These are phyloP conservation scores for Spilogale gracilis DNA, from an alignment of 2,113 vertebrate genomes.

Conservation along the genomic window DNA sequence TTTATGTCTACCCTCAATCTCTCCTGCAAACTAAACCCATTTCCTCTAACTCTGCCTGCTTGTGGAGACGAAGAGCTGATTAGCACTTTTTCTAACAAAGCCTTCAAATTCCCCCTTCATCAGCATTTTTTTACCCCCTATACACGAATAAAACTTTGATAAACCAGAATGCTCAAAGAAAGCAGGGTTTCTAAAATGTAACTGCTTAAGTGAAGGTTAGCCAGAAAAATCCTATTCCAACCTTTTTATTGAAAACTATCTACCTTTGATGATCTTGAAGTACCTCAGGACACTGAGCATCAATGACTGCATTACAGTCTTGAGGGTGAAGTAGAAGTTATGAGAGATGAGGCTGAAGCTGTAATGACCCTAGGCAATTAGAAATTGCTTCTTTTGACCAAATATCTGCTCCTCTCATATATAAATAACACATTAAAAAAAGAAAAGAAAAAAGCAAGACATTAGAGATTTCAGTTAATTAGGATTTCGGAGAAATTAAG, in stretches of 20 bases:
- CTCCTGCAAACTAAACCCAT: conserved; percentile 44
- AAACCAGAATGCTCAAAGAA: conserved; percentile 57
- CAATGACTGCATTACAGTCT: conserved; percentile 68
- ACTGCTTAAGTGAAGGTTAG: conserved; percentile 34
- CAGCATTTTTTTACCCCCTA: conserved; percentile 11
- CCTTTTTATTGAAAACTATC: conserved; percentile 68
- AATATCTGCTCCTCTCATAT: conserved; percentile 71
- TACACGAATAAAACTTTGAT: conserved; percentile 19
- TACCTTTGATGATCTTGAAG: conserved; percentile 67
- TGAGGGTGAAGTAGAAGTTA: conserved; percentile 66
- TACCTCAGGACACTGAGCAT: conserved; percentile 67
- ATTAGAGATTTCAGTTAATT: conserved; percentile 63
- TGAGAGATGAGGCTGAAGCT: conserved; percentile 67
- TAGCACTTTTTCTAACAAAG: conserved; percentile 48
- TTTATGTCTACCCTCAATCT: not conserved
- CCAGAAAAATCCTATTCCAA: conserved; percentile 61
- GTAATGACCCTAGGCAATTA: conserved; percentile 70
- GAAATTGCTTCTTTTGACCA: conserved; percentile 72
- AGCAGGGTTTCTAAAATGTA: conserved; percentile 3
- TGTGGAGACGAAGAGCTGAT: not conserved
- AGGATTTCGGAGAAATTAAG: conserved; percentile 61
- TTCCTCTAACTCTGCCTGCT: conserved; percentile 52
- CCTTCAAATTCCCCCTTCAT: conserved; percentile 48
- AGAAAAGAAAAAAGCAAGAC: conserved; percentile 50
- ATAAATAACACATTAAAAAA: conserved; percentile 61